Percentiles rank a stretch among this genome's conserved stretches.
phyloP scores from a whole-genome alignment of 1,140 invertebrate genomes.

The Colletes latitarsis region DNA sequence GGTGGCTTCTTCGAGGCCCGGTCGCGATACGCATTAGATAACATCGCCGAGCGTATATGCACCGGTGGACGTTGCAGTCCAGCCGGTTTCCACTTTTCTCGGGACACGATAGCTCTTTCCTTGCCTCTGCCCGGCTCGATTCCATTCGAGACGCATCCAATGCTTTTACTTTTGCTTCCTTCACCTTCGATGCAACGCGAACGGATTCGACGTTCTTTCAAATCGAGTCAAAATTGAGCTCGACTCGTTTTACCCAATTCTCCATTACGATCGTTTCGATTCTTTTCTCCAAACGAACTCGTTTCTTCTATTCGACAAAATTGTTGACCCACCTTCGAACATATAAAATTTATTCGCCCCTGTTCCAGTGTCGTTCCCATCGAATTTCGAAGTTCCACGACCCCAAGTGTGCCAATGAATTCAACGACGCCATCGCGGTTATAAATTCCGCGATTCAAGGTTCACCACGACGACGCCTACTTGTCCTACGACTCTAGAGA shows the following conservation, averaged over 20 bases:
- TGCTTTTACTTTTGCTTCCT: conserved; percentile 42
- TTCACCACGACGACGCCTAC: neutral
- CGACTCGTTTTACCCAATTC: too few species aligned
- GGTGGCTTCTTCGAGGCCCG: neutral
- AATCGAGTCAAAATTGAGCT: too few species aligned
- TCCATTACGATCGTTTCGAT: too few species aligned
- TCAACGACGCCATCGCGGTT: too few species aligned
- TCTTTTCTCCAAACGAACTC: too few species aligned
- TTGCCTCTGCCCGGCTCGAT: conserved; percentile 7
- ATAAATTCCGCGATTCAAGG: neutral
- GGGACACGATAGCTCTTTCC: conserved; percentile 24
- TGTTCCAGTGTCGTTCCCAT: neutral
- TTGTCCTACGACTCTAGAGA: neutral
- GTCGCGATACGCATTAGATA: conserved; percentile 32
- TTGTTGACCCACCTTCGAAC: too few species aligned
- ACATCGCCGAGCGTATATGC: conserved; percentile 3
- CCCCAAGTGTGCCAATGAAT: too few species aligned
- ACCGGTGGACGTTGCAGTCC: neutral
- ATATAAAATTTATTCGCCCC: too few species aligned
- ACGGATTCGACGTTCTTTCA: too few species aligned
- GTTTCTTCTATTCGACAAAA: too few species aligned
- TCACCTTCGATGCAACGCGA: conserved; percentile 14
- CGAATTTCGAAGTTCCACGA: too few species aligned
- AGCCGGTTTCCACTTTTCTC: conserved; percentile 28
- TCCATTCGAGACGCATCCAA: conserved; percentile 29